Conservation (phyloP, 2,888 invertebrate species). For the Bruchidius siliquastri region DNA sequence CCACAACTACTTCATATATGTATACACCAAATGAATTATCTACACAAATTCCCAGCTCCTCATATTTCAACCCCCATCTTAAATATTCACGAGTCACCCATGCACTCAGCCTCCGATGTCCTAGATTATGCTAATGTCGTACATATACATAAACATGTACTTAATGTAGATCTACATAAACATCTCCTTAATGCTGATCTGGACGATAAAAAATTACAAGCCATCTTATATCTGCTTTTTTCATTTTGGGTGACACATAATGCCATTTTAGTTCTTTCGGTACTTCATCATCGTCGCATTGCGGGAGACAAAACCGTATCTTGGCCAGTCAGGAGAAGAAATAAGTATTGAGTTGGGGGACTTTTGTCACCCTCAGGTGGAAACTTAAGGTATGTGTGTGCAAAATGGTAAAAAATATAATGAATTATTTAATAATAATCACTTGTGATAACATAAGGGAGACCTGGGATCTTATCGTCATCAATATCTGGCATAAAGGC, state of each 20-base stretch:
- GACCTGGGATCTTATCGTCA: too few relatives aligned
- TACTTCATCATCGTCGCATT: not conserved
- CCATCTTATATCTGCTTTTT: constrained; percentile 6
- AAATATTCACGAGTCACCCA: not conserved
- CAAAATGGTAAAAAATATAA: too few relatives aligned
- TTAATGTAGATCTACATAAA: constrained; percentile 39
- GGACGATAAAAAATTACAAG: constrained; percentile 1
- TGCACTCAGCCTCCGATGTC: not conserved
- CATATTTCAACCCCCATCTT: not conserved
- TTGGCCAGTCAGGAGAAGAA: not conserved
- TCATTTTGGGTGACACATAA: constrained; percentile 10
- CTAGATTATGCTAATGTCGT: constrained; percentile 45
- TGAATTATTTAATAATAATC: too few relatives aligned
- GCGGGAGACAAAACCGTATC: not conserved
- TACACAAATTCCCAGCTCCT: not conserved
- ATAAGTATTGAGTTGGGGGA: not conserved
- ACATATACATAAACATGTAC: constrained; percentile 46
- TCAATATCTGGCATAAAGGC: too few relatives aligned
- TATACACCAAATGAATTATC: not conserved
- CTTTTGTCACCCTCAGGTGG: not conserved
- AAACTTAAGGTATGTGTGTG: not conserved
- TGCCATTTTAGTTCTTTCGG: constrained; percentile 3
- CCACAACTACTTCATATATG: not conserved
- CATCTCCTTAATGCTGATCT: constrained; percentile 1
- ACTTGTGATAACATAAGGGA: too few relatives aligned